Evolutionary conservation across 2,113 vertebrate species (phyloP).

Genomic region (Mobula hypostoma): DNA sequence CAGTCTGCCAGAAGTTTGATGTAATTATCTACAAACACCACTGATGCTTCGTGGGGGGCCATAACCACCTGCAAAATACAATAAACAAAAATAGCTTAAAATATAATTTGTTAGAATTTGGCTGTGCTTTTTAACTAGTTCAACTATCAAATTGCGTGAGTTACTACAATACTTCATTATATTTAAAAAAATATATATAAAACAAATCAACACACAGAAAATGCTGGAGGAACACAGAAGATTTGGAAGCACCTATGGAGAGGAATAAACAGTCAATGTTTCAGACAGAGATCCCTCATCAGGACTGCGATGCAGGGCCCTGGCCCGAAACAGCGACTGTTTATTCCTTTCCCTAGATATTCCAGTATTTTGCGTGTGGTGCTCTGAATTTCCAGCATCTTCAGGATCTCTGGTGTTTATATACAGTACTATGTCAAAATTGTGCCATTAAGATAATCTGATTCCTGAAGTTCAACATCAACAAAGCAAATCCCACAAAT

Average conservation of each 20-base stretch:
- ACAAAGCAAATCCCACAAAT: not conserved
- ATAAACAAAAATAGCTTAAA: not conserved
- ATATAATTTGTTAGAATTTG: not conserved
- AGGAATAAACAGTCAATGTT: too few relatives aligned
- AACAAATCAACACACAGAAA: too few relatives aligned
- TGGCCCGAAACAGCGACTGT: too few relatives aligned
- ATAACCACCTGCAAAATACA: conserved; percentile 76
- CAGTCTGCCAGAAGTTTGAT: conserved; percentile 95
- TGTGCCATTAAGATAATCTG: not conserved
- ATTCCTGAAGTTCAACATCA: not conserved
- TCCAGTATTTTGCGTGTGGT: too few relatives aligned
- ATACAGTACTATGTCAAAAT: not conserved
- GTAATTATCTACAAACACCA: conserved; percentile 97
- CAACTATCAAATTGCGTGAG: too few relatives aligned
- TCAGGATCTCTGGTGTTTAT: too few relatives aligned
- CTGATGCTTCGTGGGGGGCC: conserved; percentile 85
- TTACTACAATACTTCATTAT: not conserved
- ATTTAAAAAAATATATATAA: not conserved
- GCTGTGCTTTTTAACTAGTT: not conserved
- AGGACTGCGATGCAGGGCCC: too few relatives aligned
- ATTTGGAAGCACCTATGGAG: too few relatives aligned
- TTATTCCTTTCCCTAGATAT: too few relatives aligned
- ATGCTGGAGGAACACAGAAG: too few relatives aligned
- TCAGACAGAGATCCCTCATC: too few relatives aligned
- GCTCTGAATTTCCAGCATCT: too few relatives aligned